phyloP scores from a whole-genome alignment of 2,888 invertebrate genomes.

The Drosophila austrosaltans region DNA sequence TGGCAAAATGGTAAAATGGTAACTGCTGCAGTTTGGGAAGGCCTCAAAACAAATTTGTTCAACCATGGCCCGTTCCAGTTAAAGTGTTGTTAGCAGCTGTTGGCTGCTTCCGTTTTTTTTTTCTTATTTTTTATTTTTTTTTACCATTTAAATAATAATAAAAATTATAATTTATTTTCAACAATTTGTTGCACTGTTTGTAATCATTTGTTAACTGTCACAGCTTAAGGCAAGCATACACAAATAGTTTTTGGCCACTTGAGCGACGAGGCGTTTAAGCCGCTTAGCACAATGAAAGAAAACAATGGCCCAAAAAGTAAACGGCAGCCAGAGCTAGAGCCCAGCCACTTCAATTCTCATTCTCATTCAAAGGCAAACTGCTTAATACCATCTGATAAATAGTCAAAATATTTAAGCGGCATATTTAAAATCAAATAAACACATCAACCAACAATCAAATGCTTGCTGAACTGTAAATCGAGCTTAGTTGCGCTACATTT shows the following conservation, averaged over 20 bases:
- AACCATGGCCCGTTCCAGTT: slow-evolving; percentile 52
- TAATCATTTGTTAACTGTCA: slow-evolving; percentile 80
- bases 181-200: slow-evolving; percentile 78
- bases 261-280: slow-evolving; percentile 71
- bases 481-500: slow-evolving; percentile 76
- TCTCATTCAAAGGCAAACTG: slow-evolving; percentile 16
- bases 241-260: slow-evolving; percentile 31
- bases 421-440: slow-evolving; percentile 78
- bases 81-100: slow-evolving; percentile 49
- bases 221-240: slow-evolving; percentile 35
- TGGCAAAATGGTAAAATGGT: slow-evolving; percentile 53
- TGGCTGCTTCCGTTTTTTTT: slow-evolving; percentile 58
- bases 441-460: slow-evolving; percentile 75
- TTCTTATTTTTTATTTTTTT: no score
- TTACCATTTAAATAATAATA: slow-evolving; percentile 74
- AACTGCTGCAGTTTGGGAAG: slow-evolving; percentile 64
- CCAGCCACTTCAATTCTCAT: slow-evolving; percentile 54
- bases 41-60: slow-evolving; percentile 43
- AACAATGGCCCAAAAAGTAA: slow-evolving; percentile 41
- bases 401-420: slow-evolving; percentile 75
- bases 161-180: slow-evolving; percentile 76
- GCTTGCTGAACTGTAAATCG: slow-evolving; percentile 76
- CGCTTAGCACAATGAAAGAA: slow-evolving; percentile 59
- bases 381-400: slow-evolving; percentile 63
- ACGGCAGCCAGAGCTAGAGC: not conserved